Evolutionary conservation across 2,113 vertebrate species (phyloP).

Genomic region (Dissostichus mawsoni): DNA sequence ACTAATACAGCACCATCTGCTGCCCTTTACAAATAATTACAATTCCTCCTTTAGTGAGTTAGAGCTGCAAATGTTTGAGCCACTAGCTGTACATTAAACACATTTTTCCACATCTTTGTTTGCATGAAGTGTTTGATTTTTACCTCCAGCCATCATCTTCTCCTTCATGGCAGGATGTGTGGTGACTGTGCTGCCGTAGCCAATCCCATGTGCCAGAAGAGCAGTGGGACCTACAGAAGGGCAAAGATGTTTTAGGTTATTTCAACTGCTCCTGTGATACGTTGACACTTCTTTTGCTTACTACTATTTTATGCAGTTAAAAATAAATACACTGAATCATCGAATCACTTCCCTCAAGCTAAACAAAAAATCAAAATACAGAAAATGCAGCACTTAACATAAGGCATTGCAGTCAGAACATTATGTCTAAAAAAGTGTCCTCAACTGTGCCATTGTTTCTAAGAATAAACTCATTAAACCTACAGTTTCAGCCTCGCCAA

Average conservation of each 20-base stretch:
- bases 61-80: not conserved
- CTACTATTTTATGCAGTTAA: constrained; percentile 8
- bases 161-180: constrained; percentile 96
- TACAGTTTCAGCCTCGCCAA: constrained; percentile 63
- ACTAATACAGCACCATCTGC: constrained; percentile 75
- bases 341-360: not conserved
- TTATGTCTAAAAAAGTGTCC: constrained; percentile 41
- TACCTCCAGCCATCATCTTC: constrained; percentile 97
- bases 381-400: constrained; percentile 3
- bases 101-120: not conserved
- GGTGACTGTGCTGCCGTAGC: constrained; percentile 94
- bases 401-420: constrained; percentile 18
- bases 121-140: constrained; percentile 20
- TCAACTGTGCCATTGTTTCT: constrained; percentile 52
- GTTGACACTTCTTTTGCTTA: constrained; percentile 13
- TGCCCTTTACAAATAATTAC: constrained; percentile 54
- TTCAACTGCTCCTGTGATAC: constrained; percentile 31
- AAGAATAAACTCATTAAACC: constrained; percentile 63
- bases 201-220: constrained; percentile 94
- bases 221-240: constrained; percentile 91
- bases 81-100: not conserved
- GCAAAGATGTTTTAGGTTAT: constrained; percentile 38
- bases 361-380: not conserved
- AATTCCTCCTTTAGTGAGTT: not conserved
- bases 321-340: not conserved